Evolutionary conservation across 1,140 invertebrate species (phyloP), one percentile per base, ranked within the genome.

Genomic region (Globodera rostochiensis): DNA sequence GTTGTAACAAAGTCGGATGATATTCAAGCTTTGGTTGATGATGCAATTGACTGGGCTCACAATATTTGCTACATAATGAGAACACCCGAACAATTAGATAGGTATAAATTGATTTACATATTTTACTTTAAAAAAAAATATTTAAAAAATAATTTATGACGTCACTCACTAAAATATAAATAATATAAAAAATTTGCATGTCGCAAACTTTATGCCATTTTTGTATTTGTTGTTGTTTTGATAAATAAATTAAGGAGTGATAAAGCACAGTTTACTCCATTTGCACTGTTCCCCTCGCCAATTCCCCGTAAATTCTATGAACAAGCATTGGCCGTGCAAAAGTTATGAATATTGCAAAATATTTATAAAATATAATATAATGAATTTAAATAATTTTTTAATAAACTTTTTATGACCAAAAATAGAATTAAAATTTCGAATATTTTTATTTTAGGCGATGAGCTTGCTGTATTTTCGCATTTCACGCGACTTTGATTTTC

Each of bases 401-500:
- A n/a, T n/a, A n/a, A n/a, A n/a, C n/a, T n/a, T n/a, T n/a, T n/a
- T n/a, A n/a, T n/a, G n/a, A n/a, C 67, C 47, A 74, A 66, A 50
- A 49, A 11, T 21, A 49, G 4, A 70, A 36, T 36, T 36, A 36
- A 36, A 57, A 19, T 47, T 21, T 67, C 76, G 75, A 7, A 19
- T 76, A 67, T 13, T 11, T 50, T 6, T 15, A 57, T 36, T 84
- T 77, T 69, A 88, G 87, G 84, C 81, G 13, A 88, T 89, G 74
- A 90, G 86, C 79, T 64, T 73, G 13, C 80, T 89, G 0, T 90
- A 90, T 69, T 89, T 88, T 79, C 78, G 80, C 13, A 81, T 90
- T 13, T 86, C 88, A 9, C 90, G 81, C 70, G 88, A 90, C 78
- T 82, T 74, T 60, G 86, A 90, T 49, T 90, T 90, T 69, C 73